Evolutionary conservation across 2,113 vertebrate genomes (phyloP), one percentile per base, ranked within the genome.

Genomic region (Shinisaurus crocodilurus): DNA sequence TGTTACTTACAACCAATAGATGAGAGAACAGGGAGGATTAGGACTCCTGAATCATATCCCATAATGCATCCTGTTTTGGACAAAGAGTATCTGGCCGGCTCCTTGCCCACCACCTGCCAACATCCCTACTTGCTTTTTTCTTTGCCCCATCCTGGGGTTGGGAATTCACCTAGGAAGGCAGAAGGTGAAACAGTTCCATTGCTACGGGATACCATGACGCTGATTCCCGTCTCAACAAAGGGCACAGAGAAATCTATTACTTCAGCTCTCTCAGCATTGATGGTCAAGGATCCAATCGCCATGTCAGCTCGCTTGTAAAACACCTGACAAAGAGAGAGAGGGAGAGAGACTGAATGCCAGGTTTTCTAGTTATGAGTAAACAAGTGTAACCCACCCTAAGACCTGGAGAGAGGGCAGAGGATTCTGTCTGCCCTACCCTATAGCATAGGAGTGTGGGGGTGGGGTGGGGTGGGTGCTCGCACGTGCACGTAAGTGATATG

Each of bases 211-310:
- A 98, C 98, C 98, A 99, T 99, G 92, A 99, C 98, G 45, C 98
- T 99, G 96, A 99, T 99, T 63, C 98, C 98, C 0, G 98, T 99
- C 96, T 99, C 98, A 90, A 99, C 98, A 75, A 99, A 99, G 92
- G 98, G 98, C 67, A 99, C 98, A 0, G 98, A 98, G 96, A 99
- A 99, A 96, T 99, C 98, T 92, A 99, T 98, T 10, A 98, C 98
- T 96, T 99, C 98, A 3, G 98, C 98, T 40, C 98, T 97, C 95
- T 99, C 98, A 94, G 98, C 98, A 63, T 99, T 99, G 94, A 99
- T 99, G 90, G 98, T 99, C 85, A 99, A 96, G 1, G 98, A 99
- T 87, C 98, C 98, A n/a, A 99, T 98, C 60, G 98, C 98, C 98
- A 99, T 99, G 96, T 99, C 98, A 0, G 98, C 98, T 9, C 98